Percentiles rank a stretch among this genome's conserved stretches.
Evolutionary conservation across 2,113 vertebrate genomes (phyloP).

Genomic region (Acinonyx jubatus): DNA sequence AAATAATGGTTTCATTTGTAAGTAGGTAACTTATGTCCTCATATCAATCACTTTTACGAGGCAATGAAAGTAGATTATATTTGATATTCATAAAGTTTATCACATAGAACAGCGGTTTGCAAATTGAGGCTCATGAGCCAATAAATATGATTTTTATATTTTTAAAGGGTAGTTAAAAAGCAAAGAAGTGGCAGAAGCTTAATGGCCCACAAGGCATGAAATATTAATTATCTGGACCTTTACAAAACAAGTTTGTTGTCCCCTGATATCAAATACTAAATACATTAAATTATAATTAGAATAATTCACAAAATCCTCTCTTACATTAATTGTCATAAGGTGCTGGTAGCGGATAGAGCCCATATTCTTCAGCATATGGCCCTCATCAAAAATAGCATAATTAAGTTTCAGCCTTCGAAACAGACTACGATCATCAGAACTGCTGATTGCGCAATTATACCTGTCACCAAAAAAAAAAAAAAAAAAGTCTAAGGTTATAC

Average conservation of each 20-base stretch:
- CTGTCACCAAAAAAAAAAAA: conserved; percentile 81
- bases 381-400: conserved; percentile 97
- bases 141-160: not conserved
- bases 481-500: not conserved
- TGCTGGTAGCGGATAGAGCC: conserved; percentile 94
- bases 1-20: not conserved
- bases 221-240: not conserved
- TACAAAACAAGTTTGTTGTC: not conserved
- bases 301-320: conserved; percentile 53
- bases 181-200: not conserved
- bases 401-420: conserved; percentile 92
- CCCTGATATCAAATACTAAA: not conserved
- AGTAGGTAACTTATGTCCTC: not conserved
- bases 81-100: not conserved
- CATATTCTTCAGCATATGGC: conserved; percentile 99
- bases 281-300: not conserved
- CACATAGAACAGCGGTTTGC: not conserved
- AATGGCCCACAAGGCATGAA: not conserved
- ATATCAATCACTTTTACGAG: not conserved
- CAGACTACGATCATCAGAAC: conserved; percentile 91
- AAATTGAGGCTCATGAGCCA: not conserved
- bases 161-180: not conserved
- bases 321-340: conserved; percentile 97
- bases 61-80: not conserved
- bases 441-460: conserved; percentile 94